Evolutionary conservation across 2,113 vertebrate genomes (phyloP).

Genomic region (Ammospiza caudacuta): DNA sequence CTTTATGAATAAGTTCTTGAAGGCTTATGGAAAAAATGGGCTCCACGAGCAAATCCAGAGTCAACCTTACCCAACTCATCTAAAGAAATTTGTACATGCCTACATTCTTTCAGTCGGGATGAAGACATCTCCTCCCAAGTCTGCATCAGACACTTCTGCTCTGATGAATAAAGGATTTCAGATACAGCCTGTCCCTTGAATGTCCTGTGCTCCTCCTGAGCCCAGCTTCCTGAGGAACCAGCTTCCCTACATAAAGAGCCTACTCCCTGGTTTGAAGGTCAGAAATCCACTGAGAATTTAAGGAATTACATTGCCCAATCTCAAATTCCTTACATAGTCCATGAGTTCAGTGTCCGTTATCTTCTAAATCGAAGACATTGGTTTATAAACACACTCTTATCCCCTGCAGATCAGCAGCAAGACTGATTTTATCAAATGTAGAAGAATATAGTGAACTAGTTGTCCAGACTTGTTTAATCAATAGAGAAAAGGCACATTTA

Average conservation of each 20-base stretch:
- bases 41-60: rapidly evolving
- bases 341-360: neutral
- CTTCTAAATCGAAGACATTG: neutral
- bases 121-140: neutral
- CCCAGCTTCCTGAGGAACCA: neutral
- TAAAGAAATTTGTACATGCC: neutral
- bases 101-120: neutral
- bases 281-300: neutral
- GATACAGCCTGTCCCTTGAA: neutral
- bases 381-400: neutral
- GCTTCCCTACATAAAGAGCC: neutral
- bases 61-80: neutral
- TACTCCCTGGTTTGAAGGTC: neutral
- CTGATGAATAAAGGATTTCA: neutral
- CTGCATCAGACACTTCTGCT: neutral
- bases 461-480: neutral
- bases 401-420: neutral
- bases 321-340: neutral
- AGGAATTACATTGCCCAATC: neutral
- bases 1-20: neutral
- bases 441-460: neutral
- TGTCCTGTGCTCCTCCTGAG: neutral
- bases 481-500: neutral
- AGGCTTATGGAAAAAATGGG: neutral
- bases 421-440: neutral